These are phyloP conservation scores for Morbakka virulenta DNA, from an alignment of 30 jellyfish, hydroid and myxozoan species.

Conservation along the genomic window DNA sequence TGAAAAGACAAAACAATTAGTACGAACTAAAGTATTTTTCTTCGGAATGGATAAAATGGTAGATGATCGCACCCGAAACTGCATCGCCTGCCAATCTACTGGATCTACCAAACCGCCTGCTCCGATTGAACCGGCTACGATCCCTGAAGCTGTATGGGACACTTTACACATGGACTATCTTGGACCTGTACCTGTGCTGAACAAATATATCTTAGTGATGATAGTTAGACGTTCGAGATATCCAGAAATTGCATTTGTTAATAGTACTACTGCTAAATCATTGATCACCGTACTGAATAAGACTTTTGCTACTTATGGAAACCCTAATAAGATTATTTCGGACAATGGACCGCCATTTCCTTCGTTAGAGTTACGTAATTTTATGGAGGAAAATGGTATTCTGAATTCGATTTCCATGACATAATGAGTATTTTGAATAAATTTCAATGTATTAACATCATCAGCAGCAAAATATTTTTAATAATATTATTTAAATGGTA, in stretches of 20 bases:
- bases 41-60: slow-evolving; percentile 26
- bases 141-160: slow-evolving; percentile 18
- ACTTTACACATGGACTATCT: not conserved
- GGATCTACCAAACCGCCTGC: not conserved
- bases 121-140: not conserved
- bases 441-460: too few species aligned
- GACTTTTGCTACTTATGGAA: slow-evolving; percentile 1
- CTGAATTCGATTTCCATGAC: too few species aligned
- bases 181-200: slow-evolving; percentile 37
- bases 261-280: not conserved
- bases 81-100: slow-evolving; percentile 44
- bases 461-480: too few species aligned
- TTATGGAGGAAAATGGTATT: too few species aligned
- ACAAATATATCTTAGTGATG: slow-evolving; percentile 31
- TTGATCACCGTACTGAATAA: slow-evolving; percentile 1
- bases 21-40: slow-evolving; percentile 12
- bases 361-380: slow-evolving; percentile 8
- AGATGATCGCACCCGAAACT: not conserved
- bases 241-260: slow-evolving; percentile 36
- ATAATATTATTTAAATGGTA: too few species aligned
- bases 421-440: too few species aligned
- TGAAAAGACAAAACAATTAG: slow-evolving; percentile 9
- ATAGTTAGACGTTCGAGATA: slow-evolving; percentile 12
- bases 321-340: not conserved
- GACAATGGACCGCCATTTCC: slow-evolving; percentile 58